Percentiles rank a stretch among this genome's conserved stretches.
These are phyloP conservation scores for Melanotus villosus DNA, from an alignment of 2,888 invertebrate species.

Conservation along the genomic window DNA sequence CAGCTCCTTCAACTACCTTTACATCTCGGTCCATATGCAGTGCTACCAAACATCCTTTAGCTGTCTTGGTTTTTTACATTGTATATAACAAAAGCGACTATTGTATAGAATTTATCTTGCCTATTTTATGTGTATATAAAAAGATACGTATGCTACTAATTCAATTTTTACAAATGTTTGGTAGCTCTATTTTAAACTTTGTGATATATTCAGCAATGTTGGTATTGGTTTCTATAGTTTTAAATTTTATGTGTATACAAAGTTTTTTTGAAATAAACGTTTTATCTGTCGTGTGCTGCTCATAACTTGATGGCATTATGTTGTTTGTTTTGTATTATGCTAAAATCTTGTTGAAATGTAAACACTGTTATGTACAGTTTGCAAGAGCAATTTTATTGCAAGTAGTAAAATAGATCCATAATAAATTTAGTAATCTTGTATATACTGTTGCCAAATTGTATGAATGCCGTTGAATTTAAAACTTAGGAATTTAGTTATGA, in stretches of 20 bases:
- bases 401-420: conserved; percentile 22
- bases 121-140: conserved; percentile 34
- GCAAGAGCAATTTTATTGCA: conserved; percentile 45
- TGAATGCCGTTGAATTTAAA: conserved; percentile 30
- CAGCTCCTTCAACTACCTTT: conserved; percentile 20
- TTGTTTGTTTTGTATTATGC: conserved; percentile 31
- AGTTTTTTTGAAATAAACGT: conserved; percentile 55
- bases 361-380: conserved; percentile 54
- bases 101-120: conserved; percentile 27
- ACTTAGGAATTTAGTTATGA: conserved; percentile 29
- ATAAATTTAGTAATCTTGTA: conserved; percentile 33
- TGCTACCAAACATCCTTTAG: conserved; percentile 33
- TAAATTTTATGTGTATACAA: conserved; percentile 47
- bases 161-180: conserved; percentile 31
- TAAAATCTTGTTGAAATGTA: conserved; percentile 36
- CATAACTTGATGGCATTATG: conserved; percentile 8
- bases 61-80: conserved; percentile 21
- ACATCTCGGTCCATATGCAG: conserved; percentile 18
- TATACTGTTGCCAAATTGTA: conserved; percentile 42
- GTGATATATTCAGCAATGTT: conserved; percentile 55
- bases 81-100: conserved; percentile 32
- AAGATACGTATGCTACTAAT: conserved; percentile 6
- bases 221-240: conserved; percentile 49
- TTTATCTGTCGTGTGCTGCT: conserved; percentile 46
- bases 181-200: conserved; percentile 43